These are phyloP conservation scores for Andricus quercusramuli DNA, from an alignment of 2,888 invertebrate genomes.

Conservation along the genomic window DNA sequence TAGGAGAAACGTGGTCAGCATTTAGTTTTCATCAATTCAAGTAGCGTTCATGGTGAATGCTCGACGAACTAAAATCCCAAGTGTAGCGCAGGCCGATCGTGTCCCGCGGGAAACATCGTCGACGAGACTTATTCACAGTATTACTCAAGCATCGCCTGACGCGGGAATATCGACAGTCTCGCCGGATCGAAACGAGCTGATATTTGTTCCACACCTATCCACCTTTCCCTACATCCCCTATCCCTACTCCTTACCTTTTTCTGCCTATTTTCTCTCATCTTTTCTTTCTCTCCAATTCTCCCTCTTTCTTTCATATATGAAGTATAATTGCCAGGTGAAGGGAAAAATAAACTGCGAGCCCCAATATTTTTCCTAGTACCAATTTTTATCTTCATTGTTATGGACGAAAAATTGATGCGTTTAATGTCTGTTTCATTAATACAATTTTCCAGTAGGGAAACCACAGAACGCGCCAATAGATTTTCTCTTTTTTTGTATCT, in stretches of 20 bases:
- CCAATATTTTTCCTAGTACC: conserved; percentile 2
- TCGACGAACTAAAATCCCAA: conserved; percentile 46
- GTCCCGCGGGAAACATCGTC: conserved; percentile 33
- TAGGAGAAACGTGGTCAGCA: conserved; percentile 36
- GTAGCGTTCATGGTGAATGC: conserved; percentile 42
- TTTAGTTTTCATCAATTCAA: conserved; percentile 41
- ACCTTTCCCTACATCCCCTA: conserved; percentile 40
- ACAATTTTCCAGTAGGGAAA: not conserved
- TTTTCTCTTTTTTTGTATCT: not conserved
- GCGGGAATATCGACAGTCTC: conserved; percentile 45
- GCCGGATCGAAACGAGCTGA: conserved; percentile 46
- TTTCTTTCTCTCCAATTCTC: conserved; percentile 21
- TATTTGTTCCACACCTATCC: conserved; percentile 44
- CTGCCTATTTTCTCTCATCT: conserved; percentile 41
- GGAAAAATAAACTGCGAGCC: conserved; percentile 27
- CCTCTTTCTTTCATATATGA: conserved; percentile 38
- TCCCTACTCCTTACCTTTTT: conserved; percentile 39
- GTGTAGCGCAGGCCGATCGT: conserved; percentile 30
- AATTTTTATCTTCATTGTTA: conserved; percentile 8
- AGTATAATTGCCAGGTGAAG: conserved; percentile 10
- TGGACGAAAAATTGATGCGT: conserved; percentile 3
- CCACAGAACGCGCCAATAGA: not conserved
- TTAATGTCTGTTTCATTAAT: conserved; percentile 16
- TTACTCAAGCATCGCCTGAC: conserved; percentile 30
- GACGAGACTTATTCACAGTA: conserved; percentile 50